Percentiles rank a stretch among this genome's conserved stretches.
Conservation (phyloP, 1,140 invertebrate species). For the Eueides isabella region DNA sequence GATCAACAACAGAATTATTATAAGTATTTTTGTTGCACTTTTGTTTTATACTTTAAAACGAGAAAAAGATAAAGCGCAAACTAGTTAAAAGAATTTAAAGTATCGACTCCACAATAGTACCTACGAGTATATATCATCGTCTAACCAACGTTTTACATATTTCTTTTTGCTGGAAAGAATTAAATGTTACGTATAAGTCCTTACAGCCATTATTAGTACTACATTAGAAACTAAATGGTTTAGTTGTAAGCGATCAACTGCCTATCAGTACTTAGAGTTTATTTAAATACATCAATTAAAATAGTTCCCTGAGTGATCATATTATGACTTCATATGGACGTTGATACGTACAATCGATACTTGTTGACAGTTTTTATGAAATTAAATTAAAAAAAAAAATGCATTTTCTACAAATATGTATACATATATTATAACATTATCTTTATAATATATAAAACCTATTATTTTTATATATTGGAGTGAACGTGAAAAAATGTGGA, state of each 20-base stretch:
- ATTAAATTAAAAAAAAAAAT: too few relatives aligned
- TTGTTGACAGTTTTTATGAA: neutral
- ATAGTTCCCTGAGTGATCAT: neutral
- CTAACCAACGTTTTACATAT: neutral
- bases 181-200: slow-evolving; percentile 36
- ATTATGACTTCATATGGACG: neutral
- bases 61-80: neutral
- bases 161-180: neutral
- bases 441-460: too few relatives aligned
- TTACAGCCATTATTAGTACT: slow-evolving; percentile 28
- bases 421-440: too few relatives aligned
- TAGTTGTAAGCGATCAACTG: neutral
- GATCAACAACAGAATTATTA: too few relatives aligned
- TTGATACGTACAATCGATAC: too few relatives aligned
- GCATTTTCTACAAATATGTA: too few relatives aligned
- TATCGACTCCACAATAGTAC: neutral
- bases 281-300: slow-evolving; percentile 19
- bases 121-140: neutral
- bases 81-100: neutral
- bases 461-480: too few relatives aligned
- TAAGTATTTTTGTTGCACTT: too few relatives aligned
- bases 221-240: neutral
- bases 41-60: neutral
- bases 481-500: too few relatives aligned
- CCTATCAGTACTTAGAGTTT: neutral